A percentile compares a stretch with the other conserved stretches of the same genome.
These are phyloP conservation scores for Andrena fulva DNA, from an alignment of 2,888 invertebrate genomes.

Conservation along the genomic window DNA sequence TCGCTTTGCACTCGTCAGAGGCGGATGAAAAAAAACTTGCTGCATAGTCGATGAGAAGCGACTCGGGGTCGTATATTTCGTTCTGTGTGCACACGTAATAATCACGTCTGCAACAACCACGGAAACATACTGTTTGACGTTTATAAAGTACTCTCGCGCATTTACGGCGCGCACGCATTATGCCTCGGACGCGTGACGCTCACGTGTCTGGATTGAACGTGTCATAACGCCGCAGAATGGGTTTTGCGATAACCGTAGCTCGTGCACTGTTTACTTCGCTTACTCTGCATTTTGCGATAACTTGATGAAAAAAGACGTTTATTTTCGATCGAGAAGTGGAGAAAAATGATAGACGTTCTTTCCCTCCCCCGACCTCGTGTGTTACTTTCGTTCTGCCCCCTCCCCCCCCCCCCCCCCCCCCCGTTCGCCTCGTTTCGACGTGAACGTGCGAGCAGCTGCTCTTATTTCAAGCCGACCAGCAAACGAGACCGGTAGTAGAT, in stretches of 20 bases:
- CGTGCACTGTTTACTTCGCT: constrained; percentile 4
- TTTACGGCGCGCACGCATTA: constrained; percentile 32
- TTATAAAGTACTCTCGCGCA: constrained; percentile 37
- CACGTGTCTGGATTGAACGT: constrained; percentile 51
- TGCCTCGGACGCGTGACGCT: constrained; percentile 41
- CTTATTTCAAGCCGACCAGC: constrained; percentile 1
- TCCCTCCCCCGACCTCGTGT: not conserved
- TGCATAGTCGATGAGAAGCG: not conserved
- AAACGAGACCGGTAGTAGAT: not conserved
- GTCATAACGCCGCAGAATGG: constrained; percentile 22
- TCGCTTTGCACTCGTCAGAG: not conserved
- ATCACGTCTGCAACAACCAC: constrained; percentile 29
- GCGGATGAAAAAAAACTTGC: not conserved
- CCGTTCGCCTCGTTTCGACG: not conserved
- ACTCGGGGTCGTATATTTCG: not conserved
- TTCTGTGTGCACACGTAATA: constrained; percentile 26
- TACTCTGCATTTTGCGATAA: not conserved
- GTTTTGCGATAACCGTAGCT: constrained; percentile 33
- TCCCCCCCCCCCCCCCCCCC: not conserved
- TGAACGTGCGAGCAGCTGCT: not conserved
- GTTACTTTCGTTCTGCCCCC: not conserved
- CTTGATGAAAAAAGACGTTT: not conserved
- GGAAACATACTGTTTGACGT: constrained; percentile 46
- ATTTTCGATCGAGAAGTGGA: not conserved
- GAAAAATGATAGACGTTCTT: not conserved